These are phyloP conservation scores for Aphelenchoides avenae DNA, from an alignment of 1,140 invertebrate genomes.

Conservation along the genomic window DNA sequence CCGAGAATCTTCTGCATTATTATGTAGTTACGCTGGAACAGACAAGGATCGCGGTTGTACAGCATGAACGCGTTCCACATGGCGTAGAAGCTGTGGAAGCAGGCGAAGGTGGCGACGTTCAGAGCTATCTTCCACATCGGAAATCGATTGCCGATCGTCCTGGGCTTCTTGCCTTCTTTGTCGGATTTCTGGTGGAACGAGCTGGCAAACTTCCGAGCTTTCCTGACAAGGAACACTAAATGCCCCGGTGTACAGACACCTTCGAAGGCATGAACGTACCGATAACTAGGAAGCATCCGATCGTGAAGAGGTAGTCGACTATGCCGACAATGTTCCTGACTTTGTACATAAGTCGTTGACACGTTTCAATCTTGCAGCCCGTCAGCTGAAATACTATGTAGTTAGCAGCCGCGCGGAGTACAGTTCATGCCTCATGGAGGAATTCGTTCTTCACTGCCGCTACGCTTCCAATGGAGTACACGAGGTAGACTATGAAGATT, in stretches of 20 bases:
- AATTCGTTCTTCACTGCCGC: constrained; percentile 31
- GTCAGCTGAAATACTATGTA: too few relatives aligned
- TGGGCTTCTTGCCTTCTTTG: too few relatives aligned
- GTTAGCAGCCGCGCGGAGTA: too few relatives aligned
- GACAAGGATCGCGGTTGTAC: constrained; percentile 18
- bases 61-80: constrained; percentile 36
- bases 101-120: constrained; percentile 50
- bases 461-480: constrained; percentile 13
- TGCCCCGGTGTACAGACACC: too few relatives aligned
- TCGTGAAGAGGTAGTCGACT: constrained; percentile 27
- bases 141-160: constrained; percentile 40
- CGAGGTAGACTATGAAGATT: constrained; percentile 20
- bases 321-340: constrained; percentile 13
- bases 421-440: constrained; percentile 10
- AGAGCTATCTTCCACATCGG: constrained; percentile 48
- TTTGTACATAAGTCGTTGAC: constrained; percentile 28
- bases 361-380: constrained; percentile 29
- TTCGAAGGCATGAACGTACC: too few relatives aligned
- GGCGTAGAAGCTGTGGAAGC: constrained; percentile 46
- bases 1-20: constrained; percentile 25
- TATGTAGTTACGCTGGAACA: constrained; percentile 24
- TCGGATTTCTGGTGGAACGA: too few relatives aligned
- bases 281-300: constrained; percentile 30
- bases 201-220: too few relatives aligned
- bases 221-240: too few relatives aligned